Conservation (phyloP, 2,888 invertebrate genomes). For the Phaedon cochleariae region DNA sequence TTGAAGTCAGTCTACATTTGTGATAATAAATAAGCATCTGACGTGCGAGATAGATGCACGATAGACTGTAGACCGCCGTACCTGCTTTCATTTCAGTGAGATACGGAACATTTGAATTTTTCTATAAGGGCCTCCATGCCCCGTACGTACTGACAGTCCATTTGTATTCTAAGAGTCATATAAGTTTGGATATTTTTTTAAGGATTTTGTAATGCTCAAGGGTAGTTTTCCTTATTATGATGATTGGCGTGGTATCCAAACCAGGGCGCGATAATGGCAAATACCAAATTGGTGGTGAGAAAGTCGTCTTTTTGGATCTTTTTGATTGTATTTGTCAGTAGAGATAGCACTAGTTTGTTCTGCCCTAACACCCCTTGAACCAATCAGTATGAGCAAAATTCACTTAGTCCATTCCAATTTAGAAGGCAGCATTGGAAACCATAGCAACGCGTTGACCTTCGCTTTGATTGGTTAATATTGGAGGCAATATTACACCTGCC, state of each 20-base stretch:
- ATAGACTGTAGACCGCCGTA: conserved; percentile 59
- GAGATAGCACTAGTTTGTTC: no score
- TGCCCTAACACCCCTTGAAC: no score
- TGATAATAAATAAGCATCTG: conserved; percentile 57
- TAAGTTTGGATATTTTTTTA: conserved; percentile 61
- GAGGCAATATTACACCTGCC: no score
- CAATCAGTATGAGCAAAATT: no score
- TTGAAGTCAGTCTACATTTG: conserved; percentile 54
- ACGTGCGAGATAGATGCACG: conserved; percentile 53
- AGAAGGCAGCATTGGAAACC: no score
- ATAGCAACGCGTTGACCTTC: no score
- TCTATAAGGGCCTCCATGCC: conserved; percentile 22
- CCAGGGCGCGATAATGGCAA: conserved; percentile 44
- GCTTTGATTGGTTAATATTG: no score
- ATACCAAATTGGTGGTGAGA: conserved; percentile 44
- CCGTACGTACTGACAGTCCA: conserved; percentile 58
- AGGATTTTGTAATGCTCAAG: conserved; percentile 61
- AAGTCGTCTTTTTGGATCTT: no score
- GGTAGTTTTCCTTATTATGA: conserved; percentile 47
- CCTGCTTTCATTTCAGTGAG: conserved; percentile 57
- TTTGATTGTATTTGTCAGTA: no score
- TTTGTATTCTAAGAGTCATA: conserved; percentile 58
- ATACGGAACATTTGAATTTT: conserved; percentile 52
- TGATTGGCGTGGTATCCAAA: conserved; percentile 47
- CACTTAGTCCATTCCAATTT: no score